Evolutionary conservation across 2,797 vertebrate genomes (phyloP).

Genomic region (Pseudomugil tenellus): DNA sequence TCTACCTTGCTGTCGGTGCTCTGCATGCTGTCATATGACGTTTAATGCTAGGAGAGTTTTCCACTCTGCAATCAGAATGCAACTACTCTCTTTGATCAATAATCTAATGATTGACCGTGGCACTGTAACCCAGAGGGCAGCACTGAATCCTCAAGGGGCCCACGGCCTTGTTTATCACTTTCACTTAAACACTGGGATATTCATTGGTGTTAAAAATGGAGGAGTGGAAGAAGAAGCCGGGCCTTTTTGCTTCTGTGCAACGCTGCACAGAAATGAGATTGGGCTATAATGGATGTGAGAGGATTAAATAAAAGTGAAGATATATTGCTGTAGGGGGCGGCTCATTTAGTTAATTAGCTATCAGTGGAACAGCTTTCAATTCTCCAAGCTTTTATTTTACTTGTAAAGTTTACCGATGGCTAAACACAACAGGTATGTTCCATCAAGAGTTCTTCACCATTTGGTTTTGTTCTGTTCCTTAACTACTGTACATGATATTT

Average conservation of each 20-base stretch:
- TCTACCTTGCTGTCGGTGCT: not conserved
- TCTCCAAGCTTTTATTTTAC: conserved; percentile 13
- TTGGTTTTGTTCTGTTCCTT: not conserved
- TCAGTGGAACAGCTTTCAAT: conserved; percentile 11
- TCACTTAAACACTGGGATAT: conserved; percentile 61
- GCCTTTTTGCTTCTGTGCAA: conserved; percentile 36
- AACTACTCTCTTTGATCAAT: conserved; percentile 55
- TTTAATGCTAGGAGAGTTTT: conserved; percentile 12
- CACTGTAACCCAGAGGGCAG: conserved; percentile 63
- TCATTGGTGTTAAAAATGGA: conserved; percentile 63
- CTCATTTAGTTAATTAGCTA: conserved; percentile 33
- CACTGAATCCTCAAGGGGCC: conserved; percentile 66
- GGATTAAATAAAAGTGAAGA: conserved; percentile 10
- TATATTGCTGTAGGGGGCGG: conserved; percentile 15
- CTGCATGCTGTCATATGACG: conserved; percentile 16
- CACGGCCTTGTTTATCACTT: conserved; percentile 62
- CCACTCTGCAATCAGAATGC: conserved; percentile 37
- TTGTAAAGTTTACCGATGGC: conserved; percentile 3
- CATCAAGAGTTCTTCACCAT: not conserved
- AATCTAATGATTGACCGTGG: conserved; percentile 66
- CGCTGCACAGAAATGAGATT: conserved; percentile 36
- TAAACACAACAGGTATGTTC: conserved; percentile 19
- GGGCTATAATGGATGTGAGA: conserved; percentile 39
- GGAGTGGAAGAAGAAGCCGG: conserved; percentile 20
- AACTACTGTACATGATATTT: not conserved